These are phyloP conservation scores for Zygogramma bicolorata DNA, from an alignment of 2,888 invertebrate genomes.

Conservation along the genomic window DNA sequence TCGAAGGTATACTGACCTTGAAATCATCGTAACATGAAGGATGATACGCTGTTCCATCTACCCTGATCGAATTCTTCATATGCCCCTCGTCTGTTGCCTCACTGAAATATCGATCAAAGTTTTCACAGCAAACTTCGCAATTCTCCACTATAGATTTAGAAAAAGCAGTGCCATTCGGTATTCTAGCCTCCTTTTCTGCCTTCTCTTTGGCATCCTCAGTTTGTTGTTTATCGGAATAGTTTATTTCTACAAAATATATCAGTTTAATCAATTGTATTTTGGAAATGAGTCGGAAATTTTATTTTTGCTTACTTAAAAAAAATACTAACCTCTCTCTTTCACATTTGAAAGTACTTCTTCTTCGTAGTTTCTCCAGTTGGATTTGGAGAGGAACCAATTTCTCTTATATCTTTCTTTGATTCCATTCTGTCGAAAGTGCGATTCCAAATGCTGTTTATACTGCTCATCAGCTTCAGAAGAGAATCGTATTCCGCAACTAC, in stretches of 20 bases:
- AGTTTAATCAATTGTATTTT: neutral
- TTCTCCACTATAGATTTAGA: slow-evolving; percentile 73
- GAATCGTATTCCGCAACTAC: slow-evolving; percentile 95
- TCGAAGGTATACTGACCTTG: slow-evolving; percentile 77
- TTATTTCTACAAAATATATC: slow-evolving; percentile 75
- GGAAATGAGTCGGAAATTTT: neutral
- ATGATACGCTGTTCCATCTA: slow-evolving; percentile 85
- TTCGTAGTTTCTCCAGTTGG: slow-evolving; percentile 95
- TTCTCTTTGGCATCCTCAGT: slow-evolving; percentile 72
- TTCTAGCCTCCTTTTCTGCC: slow-evolving; percentile 71
- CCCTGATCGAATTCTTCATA: slow-evolving; percentile 83
- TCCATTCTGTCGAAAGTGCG: slow-evolving; percentile 97
- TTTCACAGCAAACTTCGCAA: slow-evolving; percentile 93
- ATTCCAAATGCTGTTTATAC: slow-evolving; percentile 96
- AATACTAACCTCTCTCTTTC: slow-evolving; percentile 81
- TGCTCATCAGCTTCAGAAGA: slow-evolving; percentile 89
- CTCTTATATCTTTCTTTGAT: slow-evolving; percentile 87
- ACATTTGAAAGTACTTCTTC: slow-evolving; percentile 93
- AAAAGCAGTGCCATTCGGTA: slow-evolving; percentile 80
- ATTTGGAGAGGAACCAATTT: slow-evolving; percentile 90
- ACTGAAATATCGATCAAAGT: slow-evolving; percentile 95
- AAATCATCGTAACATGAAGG: slow-evolving; percentile 91
- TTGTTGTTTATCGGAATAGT: slow-evolving; percentile 83
- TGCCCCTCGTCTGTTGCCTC: slow-evolving; percentile 99
- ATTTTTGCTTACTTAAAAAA: neutral